Percentiles rank a stretch among this genome's conserved stretches.
Evolutionary conservation across 1,140 invertebrate genomes (phyloP).

Genomic region (Aphaenogaster ashmeadi): DNA sequence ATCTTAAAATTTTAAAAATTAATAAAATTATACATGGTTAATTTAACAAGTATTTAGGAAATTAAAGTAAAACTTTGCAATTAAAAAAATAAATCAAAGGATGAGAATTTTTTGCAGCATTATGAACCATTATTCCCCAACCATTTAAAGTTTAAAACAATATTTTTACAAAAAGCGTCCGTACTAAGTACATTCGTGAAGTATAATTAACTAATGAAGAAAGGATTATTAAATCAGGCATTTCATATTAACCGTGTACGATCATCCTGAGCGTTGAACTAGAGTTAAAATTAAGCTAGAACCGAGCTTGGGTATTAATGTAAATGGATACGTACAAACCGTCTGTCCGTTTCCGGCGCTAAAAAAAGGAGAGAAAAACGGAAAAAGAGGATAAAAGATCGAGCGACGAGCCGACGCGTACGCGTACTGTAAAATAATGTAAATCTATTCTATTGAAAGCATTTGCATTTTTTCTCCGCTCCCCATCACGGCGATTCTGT

Average conservation of each 20-base stretch:
- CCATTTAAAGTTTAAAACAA: neutral
- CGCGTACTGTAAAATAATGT: slow-evolving; percentile 73
- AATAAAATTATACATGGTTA: neutral
- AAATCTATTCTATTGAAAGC: slow-evolving; percentile 69
- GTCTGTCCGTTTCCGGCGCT: slow-evolving; percentile 39
- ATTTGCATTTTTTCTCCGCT: slow-evolving; percentile 74
- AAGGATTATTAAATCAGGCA: neutral
- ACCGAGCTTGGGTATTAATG: slow-evolving; percentile 43
- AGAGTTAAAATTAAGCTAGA: slow-evolving; percentile 52
- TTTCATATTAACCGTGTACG: slow-evolving; percentile 27
- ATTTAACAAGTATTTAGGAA: neutral
- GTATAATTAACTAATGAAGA: slow-evolving; percentile 11
- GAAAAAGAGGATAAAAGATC: slow-evolving; percentile 26
- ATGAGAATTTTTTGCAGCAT: neutral
- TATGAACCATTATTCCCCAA: neutral
- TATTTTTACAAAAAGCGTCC: neutral
- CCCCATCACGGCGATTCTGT: slow-evolving; percentile 52
- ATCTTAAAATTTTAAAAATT: neutral
- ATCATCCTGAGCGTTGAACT: slow-evolving; percentile 37
- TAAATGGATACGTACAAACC: slow-evolving; percentile 60
- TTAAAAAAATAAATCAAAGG: neutral
- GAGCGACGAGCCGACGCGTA: slow-evolving; percentile 57
- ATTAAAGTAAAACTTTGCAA: neutral
- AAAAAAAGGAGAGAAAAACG: slow-evolving; percentile 15
- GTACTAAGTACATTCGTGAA: neutral